Percentiles rank a stretch among this genome's conserved stretches.
phyloP scores from a whole-genome alignment of 2,797 vertebrate species.

The Pogoniulus pusillus region DNA sequence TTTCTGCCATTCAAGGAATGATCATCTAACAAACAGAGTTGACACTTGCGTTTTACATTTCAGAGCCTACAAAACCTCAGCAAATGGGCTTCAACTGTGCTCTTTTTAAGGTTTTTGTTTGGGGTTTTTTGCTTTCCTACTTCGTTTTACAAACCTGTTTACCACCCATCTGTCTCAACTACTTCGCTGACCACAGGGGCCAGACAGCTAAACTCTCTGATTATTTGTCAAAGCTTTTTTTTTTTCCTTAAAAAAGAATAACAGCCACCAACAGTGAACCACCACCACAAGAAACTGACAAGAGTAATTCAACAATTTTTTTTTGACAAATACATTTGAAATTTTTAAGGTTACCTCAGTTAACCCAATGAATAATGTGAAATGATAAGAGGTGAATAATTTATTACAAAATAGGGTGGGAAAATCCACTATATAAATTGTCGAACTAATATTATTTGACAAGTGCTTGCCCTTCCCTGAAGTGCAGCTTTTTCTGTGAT shows the following conservation, averaged over 20 bases:
- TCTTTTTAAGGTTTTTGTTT: not conserved
- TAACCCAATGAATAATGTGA: conserved; percentile 59
- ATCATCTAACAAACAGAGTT: not conserved
- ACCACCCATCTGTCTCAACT: conserved; percentile 17
- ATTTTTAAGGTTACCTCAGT: conserved; percentile 43
- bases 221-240: conserved; percentile 41
- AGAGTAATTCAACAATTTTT: conserved; percentile 43
- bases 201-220: not conserved
- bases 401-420: conserved; percentile 53
- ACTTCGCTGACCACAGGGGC: conserved; percentile 37
- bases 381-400: conserved; percentile 64
- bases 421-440: conserved; percentile 45
- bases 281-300: not conserved
- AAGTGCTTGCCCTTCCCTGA: conserved; percentile 63
- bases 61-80: not conserved
- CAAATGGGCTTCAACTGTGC: not conserved
- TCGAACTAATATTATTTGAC: conserved; percentile 69
- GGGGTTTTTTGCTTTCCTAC: conserved; percentile 12
- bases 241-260: not conserved
- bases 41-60: not conserved
- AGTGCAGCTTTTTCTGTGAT: conserved; percentile 50
- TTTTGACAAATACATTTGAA: conserved; percentile 56
- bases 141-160: not conserved
- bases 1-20: not conserved
- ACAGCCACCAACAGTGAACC: not conserved